Percentiles rank a stretch among this genome's conserved stretches.
Evolutionary conservation across 2,888 invertebrate species (phyloP).

Genomic region (Pristionchus exspectatus): DNA sequence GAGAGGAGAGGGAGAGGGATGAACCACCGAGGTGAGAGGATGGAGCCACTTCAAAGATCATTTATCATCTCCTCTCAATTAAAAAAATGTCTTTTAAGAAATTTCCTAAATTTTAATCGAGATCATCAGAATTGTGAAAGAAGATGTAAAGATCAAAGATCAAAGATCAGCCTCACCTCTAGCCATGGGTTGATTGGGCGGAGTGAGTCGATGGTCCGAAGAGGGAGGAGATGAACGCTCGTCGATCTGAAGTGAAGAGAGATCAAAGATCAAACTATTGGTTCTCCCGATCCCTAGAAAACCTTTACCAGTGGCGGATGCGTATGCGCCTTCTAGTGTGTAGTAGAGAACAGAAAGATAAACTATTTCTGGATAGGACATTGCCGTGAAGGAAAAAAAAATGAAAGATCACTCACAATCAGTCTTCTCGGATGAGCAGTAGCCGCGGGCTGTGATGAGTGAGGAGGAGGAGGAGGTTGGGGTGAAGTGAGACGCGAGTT

Average conservation of each 20-base stretch:
- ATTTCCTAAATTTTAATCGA: background rate
- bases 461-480: background rate
- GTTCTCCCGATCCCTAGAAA: background rate
- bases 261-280: slow-evolving; percentile 13
- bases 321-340: too few relatives aligned
- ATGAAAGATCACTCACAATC: slow-evolving; percentile 10
- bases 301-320: too few relatives aligned
- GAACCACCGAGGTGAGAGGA: background rate
- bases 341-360: too few relatives aligned
- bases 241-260: slow-evolving; percentile 16
- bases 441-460: background rate
- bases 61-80: too few relatives aligned
- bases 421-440: slow-evolving; percentile 35
- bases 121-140: background rate
- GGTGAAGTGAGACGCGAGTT: slow-evolving; percentile 40
- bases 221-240: slow-evolving; percentile 35
- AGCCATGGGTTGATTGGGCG: slow-evolving; percentile 6
- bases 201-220: slow-evolving; percentile 18
- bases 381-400: background rate
- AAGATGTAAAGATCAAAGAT: slow-evolving; percentile 15
- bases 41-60: slow-evolving; percentile 16
- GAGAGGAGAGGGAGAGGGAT: slow-evolving; percentile 40
- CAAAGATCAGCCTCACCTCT: slow-evolving; percentile 42
- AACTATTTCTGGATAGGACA: too few relatives aligned
- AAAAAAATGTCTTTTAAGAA: background rate